A percentile compares a stretch with the other conserved stretches of the same genome.
phyloP scores from a whole-genome alignment of 2,888 invertebrate genomes.

The Himalopsyche kuldschensis region DNA sequence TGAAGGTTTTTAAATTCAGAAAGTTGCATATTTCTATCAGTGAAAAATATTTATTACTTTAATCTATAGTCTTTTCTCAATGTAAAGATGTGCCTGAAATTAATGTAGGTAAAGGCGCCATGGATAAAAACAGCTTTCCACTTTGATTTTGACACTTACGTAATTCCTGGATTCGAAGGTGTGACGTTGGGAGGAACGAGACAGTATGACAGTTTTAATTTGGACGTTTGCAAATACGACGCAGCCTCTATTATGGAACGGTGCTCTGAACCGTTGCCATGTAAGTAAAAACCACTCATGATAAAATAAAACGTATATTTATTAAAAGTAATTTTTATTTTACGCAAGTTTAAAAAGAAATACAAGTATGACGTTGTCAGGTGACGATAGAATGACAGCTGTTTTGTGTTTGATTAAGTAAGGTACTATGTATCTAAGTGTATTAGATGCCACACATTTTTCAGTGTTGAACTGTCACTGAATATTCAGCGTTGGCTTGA shows the following conservation, averaged over 20 bases:
- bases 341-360: too few relatives aligned
- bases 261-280: constrained; percentile 76
- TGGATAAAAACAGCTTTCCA: constrained; percentile 90
- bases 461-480: too few relatives aligned
- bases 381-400: too few relatives aligned
- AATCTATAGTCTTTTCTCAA: neutral
- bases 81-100: neutral
- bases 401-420: too few relatives aligned
- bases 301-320: too few relatives aligned
- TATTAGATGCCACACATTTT: too few relatives aligned
- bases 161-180: constrained; percentile 76
- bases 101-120: constrained; percentile 70
- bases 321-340: too few relatives aligned
- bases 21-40: neutral
- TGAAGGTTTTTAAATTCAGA: too few relatives aligned
- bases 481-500: too few relatives aligned
- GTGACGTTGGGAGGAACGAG: constrained; percentile 86
- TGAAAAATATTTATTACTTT: neutral
- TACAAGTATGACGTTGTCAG: too few relatives aligned
- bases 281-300: constrained; percentile 39
- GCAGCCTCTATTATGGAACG: constrained; percentile 75
- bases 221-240: constrained; percentile 69
- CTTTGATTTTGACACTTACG: constrained; percentile 82
- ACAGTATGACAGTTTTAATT: constrained; percentile 77
- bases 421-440: too few relatives aligned